A percentile compares a stretch with the other conserved stretches of the same genome.
Evolutionary conservation across 2,113 vertebrate species (phyloP).

Genomic region (Sylvietta virens): DNA sequence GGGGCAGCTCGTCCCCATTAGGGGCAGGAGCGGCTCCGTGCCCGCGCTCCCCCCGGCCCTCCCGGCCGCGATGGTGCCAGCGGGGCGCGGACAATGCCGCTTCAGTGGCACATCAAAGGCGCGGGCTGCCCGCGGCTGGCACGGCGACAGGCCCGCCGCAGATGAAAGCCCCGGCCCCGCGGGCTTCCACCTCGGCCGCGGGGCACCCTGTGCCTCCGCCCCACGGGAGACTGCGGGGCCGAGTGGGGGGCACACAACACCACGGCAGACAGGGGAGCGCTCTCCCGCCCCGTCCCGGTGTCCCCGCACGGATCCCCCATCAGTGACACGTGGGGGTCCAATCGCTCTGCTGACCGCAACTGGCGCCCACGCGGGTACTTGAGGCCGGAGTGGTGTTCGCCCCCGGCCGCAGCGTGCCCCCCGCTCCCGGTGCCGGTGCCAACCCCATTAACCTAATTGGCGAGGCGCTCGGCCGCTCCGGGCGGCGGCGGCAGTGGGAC

Average conservation of each 20-base stretch:
- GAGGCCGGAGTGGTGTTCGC: not conserved
- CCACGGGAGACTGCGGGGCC: not conserved
- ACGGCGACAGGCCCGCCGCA: constrained; percentile 24
- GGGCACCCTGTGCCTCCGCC: not conserved
- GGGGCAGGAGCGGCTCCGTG: not conserved
- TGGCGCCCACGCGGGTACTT: not conserved
- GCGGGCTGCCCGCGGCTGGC: constrained; percentile 25
- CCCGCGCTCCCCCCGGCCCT: not conserved
- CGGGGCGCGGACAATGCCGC: constrained; percentile 27
- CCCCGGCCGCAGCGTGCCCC: not conserved
- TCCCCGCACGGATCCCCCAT: not conserved
- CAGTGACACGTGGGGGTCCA: not conserved
- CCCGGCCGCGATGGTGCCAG: not conserved
- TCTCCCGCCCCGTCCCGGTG: not conserved
- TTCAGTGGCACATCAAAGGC: constrained; percentile 54
- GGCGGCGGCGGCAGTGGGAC: constrained; percentile 19
- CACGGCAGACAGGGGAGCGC: not conserved
- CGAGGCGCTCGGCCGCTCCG: not conserved
- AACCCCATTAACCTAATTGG: constrained; percentile 57
- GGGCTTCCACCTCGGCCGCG: constrained; percentile 14
- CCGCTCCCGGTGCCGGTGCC: not conserved
- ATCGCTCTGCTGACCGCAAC: not conserved
- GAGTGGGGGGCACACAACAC: not conserved
- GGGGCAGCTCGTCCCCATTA: not conserved
- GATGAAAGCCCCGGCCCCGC: constrained; percentile 18